Base-by-base conservation (phyloP, 2,797 vertebrate species). In the Meda fulgida region DNA sequence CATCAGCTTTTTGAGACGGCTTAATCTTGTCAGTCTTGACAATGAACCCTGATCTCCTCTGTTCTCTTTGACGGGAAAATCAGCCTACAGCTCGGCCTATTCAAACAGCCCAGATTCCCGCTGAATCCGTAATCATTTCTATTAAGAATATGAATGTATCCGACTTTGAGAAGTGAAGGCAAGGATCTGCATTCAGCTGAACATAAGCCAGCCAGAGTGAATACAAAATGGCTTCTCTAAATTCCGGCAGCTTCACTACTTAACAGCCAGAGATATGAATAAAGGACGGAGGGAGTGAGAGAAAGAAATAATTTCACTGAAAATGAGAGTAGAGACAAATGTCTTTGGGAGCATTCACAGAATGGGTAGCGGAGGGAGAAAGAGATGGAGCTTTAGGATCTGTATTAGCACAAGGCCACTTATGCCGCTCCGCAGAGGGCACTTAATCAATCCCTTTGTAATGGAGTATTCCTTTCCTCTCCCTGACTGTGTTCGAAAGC, bases 1-100 rank as follows among this genome's bases (percentile, higher is more conserved):
- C 92, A 94, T 94, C 93, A 92, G 92, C 91, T 93, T 93, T 94
- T 90, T 91, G 89, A 93, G 90, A 89, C 78, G 85, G 92, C 91
- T 93, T 95, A 95, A 94, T 94, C 94, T 94, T 93, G 94, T 95
- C 94, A 93, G 91, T 87, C 90, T 88, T 92, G 90, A 94, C 94
- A 95, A 95, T 93, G 91, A 93, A 81, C 88, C 89, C 91, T 93
- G 91, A 94, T 93, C 92, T 92, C 89, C 88, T 94, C 93, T 93
- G 91, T 95, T 95, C 93, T 92, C 91, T 92, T 90, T 84, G 85
- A 92, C 84, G 7, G 85, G 26, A 78, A 88, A 93, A 92, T 92
- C 89, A 84, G 91, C 91, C 93, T 91, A 88, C 89, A 89, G 93
- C 93, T 91, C 80, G 29, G 78, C 84, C 91, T 91, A 91, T 94